Base-by-base conservation (phyloP, 1,140 invertebrate species). In the Orchesella cincta region DNA sequence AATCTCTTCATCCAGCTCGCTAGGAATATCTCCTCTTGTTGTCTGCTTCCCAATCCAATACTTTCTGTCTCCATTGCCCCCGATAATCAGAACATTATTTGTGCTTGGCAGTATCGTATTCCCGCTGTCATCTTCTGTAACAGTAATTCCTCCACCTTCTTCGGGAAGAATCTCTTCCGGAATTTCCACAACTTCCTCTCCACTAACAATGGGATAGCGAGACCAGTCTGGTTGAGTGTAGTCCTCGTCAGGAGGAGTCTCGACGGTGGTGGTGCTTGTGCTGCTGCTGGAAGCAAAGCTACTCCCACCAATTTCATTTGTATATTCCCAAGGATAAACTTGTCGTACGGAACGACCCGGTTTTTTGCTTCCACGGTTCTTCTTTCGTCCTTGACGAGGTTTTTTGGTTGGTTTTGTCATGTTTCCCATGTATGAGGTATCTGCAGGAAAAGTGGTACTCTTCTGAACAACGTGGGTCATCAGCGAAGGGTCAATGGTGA, bases 11-110 rank as follows among this genome's bases (percentile, higher is more conserved):
- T 79, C 78, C n/a, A 23, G 51, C 1, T 82, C 77, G 12, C 75
- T 74, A 29, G 81, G 76, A 62, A 82, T 82, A 72, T 82, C 81
- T 2, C 81, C 81, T 34, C 81, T 39, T 0, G 81, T 82, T 0
- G 76, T 79, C 23, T 75, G 76, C 54, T 82, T 80, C 0, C n/a
- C 35, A 14, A 67, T 29, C 62, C 62, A 67, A 73, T 73, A 73
- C 26, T 46, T 46, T 26, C 71, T 51, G 12, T 36, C 20, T 20
- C 71, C 71, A 26, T 73, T 46, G 26, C 71, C 35, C 28, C 36
- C 36, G 18, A 73, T n/a, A n/a, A n/a, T 46, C 3, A 46, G 23
- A 1, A 39, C 71, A 71, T 18, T 18, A 20, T 23, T 26, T 12
- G 5, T 23, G 14, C 34, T 29, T 67, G 62, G 28, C 29, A 29